Conservation (phyloP, 2,888 invertebrate species). For the Tolmerus cingulatus region DNA sequence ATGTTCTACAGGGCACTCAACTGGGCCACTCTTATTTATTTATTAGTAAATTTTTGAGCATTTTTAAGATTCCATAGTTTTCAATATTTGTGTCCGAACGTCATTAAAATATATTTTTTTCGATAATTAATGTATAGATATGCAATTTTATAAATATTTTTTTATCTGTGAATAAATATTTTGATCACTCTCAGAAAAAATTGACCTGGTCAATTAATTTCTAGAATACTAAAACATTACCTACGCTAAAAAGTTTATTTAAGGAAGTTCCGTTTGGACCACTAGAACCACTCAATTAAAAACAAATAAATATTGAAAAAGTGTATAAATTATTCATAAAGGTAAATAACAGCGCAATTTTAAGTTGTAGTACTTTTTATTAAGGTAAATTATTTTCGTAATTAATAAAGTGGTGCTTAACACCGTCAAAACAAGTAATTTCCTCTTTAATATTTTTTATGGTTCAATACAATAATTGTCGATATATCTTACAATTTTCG, state of each 20-base stretch:
- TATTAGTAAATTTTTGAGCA: neutral
- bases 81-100: too few relatives aligned
- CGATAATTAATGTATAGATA: too few relatives aligned
- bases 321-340: neutral
- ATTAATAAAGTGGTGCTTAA: neutral
- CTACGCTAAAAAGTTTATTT: neutral
- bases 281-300: neutral
- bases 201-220: neutral
- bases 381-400: neutral
- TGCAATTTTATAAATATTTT: neutral
- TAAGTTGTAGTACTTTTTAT: neutral
- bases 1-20: neutral
- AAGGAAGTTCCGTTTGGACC: neutral
- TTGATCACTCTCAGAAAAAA: neutral
- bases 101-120: too few relatives aligned
- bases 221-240: neutral
- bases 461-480: neutral
- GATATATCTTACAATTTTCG: neutral
- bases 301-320: neutral
- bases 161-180: neutral
- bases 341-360: neutral
- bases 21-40: neutral
- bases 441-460: neutral
- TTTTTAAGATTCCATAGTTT: too few relatives aligned
- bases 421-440: neutral